Conservation (phyloP, 2,113 vertebrate species). For the Uropsilus gracilis region DNA sequence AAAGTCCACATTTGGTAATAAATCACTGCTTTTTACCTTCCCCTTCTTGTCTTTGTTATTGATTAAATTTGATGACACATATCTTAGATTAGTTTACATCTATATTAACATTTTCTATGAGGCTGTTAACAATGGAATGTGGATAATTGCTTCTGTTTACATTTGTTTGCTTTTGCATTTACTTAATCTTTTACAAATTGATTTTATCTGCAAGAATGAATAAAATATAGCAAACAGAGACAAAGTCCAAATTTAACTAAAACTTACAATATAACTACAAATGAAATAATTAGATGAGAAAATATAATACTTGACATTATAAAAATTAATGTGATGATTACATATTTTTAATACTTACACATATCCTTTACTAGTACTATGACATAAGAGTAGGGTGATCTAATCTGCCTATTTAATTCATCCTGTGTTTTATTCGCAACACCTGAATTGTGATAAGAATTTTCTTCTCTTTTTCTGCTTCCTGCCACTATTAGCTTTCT, state of each 20-base stretch:
- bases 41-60: background rate
- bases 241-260: background rate
- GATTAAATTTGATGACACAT: background rate
- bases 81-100: background rate
- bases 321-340: background rate
- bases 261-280: background rate
- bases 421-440: background rate
- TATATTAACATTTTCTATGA: background rate
- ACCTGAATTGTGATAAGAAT: background rate
- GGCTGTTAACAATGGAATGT: background rate
- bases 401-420: no score
- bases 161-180: background rate
- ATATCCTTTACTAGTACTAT: no score
- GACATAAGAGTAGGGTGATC: no score
- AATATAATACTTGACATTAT: background rate
- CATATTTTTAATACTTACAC: background rate
- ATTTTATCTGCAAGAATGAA: slow-evolving; percentile 30
- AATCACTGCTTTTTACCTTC: background rate
- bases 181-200: background rate
- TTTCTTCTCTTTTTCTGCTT: background rate
- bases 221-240: background rate
- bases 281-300: background rate
- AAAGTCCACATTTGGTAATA: background rate
- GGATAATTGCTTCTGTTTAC: background rate
- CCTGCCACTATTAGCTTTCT: background rate